phyloP scores from a whole-genome alignment of 2,888 invertebrate species.

The Boloria euphrosyne region DNA sequence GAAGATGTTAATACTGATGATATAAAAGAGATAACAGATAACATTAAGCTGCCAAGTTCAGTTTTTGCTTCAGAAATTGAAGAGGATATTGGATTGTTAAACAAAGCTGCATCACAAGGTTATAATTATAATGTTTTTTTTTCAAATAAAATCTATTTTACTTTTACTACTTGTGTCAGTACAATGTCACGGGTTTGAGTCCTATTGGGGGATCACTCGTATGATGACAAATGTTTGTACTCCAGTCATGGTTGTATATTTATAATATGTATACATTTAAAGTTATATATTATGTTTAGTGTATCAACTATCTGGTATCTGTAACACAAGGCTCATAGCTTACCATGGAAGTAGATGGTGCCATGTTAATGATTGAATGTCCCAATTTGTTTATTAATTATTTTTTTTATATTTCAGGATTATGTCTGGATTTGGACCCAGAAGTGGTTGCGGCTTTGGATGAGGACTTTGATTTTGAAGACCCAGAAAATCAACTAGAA shows the following conservation, averaged over 20 bases:
- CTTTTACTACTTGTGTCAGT: no score
- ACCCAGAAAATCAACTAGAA: slow-evolving; percentile 92
- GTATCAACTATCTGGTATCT: no score
- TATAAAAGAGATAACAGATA: slow-evolving; percentile 60
- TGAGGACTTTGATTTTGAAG: slow-evolving; percentile 93
- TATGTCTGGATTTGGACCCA: slow-evolving; percentile 91
- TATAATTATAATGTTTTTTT: slow-evolving; percentile 15
- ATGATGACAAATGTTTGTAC: no score
- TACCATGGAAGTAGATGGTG: no score
- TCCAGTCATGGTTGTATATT: no score
- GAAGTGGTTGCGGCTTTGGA: slow-evolving; percentile 96
- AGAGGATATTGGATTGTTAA: slow-evolving; percentile 91
- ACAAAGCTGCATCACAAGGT: slow-evolving; percentile 90
- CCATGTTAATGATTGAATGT: no score
- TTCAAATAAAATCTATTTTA: neutral
- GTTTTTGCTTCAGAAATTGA: slow-evolving; percentile 94
- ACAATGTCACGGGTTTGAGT: no score
- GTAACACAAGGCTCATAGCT: no score
- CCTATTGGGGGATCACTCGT: no score
- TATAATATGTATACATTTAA: no score
- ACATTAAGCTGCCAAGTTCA: slow-evolving; percentile 87
- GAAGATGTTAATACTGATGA: slow-evolving; percentile 40
- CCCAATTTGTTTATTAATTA: no score
- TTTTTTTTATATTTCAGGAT: slow-evolving; percentile 51
- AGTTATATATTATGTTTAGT: no score